A percentile compares a stretch with the other conserved stretches of the same genome.
phyloP scores from a whole-genome alignment of 2,888 invertebrate species.

The Hirtodrosophila cameraria region DNA sequence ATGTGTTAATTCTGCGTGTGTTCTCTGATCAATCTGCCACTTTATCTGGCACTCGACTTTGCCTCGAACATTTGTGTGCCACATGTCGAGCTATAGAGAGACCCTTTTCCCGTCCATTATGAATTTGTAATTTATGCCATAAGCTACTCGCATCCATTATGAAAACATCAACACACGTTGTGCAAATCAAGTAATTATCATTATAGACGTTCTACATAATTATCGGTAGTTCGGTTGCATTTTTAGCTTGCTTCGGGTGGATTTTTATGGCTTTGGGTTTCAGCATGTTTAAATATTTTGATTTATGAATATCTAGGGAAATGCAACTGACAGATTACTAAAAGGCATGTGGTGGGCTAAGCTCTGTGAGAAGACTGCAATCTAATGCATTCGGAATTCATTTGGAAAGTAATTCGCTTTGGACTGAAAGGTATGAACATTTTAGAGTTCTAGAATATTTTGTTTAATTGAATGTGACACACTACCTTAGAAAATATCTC shows the following conservation, averaged over 20 bases:
- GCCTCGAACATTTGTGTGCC: constrained; percentile 50
- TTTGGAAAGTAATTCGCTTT: neutral
- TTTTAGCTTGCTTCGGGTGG: constrained; percentile 19
- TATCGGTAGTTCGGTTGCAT: constrained; percentile 55
- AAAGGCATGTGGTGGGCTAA: constrained; percentile 20
- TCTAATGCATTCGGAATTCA: neutral
- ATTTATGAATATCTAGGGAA: constrained; percentile 43
- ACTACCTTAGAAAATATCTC: too few relatives aligned
- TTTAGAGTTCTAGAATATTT: neutral
- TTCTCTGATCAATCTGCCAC: constrained; percentile 55
- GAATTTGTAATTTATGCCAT: constrained; percentile 69
- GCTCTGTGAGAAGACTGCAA: constrained; percentile 47
- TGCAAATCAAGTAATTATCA: constrained; percentile 78
- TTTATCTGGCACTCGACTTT: constrained; percentile 65
- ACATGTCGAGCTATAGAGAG: constrained; percentile 46
- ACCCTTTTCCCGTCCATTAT: constrained; percentile 39
- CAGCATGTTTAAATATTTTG: constrained; percentile 51
- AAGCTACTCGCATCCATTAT: constrained; percentile 58
- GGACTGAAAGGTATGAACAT: neutral
- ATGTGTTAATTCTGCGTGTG: constrained; percentile 66
- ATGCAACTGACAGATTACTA: constrained; percentile 19
- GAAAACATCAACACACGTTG: constrained; percentile 75
- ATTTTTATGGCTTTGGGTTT: constrained; percentile 30
- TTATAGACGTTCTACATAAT: constrained; percentile 67
- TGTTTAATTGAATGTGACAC: neutral